These are phyloP conservation scores for Lampropteryx suffumata DNA, from an alignment of 2,888 invertebrate genomes.

Conservation along the genomic window DNA sequence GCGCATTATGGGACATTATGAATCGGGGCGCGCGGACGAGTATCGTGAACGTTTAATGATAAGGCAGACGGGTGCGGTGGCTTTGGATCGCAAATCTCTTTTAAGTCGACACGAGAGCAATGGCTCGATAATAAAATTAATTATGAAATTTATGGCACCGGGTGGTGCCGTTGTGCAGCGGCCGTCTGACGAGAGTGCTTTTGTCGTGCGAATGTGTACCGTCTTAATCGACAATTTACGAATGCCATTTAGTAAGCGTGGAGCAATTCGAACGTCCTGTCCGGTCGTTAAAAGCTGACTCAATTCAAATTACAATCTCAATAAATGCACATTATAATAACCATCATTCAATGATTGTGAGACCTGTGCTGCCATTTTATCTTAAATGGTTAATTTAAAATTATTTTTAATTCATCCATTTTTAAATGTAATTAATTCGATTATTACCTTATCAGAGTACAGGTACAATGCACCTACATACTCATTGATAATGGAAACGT, in stretches of 20 bases:
- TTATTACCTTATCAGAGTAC: no score
- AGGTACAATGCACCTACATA: no score
- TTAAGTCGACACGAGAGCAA: slow-evolving; percentile 73
- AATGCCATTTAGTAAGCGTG: slow-evolving; percentile 54
- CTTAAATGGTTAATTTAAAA: slow-evolving; percentile 23
- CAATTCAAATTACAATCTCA: slow-evolving; percentile 54
- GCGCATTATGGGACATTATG: slow-evolving; percentile 61
- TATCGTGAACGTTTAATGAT: slow-evolving; percentile 73
- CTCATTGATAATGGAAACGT: no score
- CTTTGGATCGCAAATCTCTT: slow-evolving; percentile 71
- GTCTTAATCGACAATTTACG: slow-evolving; percentile 72
- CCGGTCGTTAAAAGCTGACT: slow-evolving; percentile 51
- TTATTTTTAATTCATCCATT: slow-evolving; percentile 24
- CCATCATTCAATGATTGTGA: slow-evolving; percentile 44
- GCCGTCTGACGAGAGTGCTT: slow-evolving; percentile 52
- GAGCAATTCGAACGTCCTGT: slow-evolving; percentile 47
- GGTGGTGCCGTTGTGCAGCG: slow-evolving; percentile 43
- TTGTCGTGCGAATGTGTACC: slow-evolving; percentile 64
- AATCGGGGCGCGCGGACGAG: slow-evolving; percentile 52
- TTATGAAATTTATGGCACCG: slow-evolving; percentile 70
- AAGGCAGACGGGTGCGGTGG: slow-evolving; percentile 62
- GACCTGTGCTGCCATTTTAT: slow-evolving; percentile 38
- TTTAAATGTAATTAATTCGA: slow-evolving; percentile 9
- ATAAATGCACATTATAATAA: slow-evolving; percentile 42
- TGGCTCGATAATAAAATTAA: slow-evolving; percentile 74